Evolutionary conservation across 1,140 invertebrate genomes (phyloP).

Genomic region (Bombus huntii): DNA sequence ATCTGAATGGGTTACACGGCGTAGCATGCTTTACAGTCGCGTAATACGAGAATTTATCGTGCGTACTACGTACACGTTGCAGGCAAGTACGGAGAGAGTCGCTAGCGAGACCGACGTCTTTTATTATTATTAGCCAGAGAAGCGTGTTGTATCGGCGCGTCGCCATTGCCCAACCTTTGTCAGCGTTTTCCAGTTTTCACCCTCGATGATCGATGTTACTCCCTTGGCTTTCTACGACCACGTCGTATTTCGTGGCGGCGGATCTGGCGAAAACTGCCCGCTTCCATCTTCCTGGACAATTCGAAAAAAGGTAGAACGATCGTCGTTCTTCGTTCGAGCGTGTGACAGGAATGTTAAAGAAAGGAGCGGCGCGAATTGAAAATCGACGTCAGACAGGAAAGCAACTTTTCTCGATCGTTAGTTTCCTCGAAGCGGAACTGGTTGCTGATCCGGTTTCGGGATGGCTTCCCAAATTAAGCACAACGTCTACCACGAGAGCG

Average conservation of each 20-base stretch:
- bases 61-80: neutral
- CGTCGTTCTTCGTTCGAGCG: too few species aligned
- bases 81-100: neutral
- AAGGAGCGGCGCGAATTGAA: neutral
- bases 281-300: neutral
- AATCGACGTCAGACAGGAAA: neutral
- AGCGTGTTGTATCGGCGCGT: constrained; percentile 20
- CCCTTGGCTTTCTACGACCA: constrained; percentile 4
- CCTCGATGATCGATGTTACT: constrained; percentile 27
- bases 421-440: neutral
- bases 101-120: constrained; percentile 17
- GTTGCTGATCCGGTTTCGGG: neutral
- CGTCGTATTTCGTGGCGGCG: constrained; percentile 14
- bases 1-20: constrained; percentile 60
- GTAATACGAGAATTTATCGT: constrained; percentile 65
- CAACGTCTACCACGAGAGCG: neutral
- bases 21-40: constrained; percentile 46
- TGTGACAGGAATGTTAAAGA: too few species aligned
- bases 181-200: constrained; percentile 22
- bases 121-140: constrained; percentile 27
- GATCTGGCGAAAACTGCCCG: neutral
- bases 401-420: neutral
- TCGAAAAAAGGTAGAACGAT: too few species aligned
- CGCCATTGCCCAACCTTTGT: constrained; percentile 13
- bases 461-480: neutral